These are phyloP conservation scores for Gopherus flavomarginatus DNA, from an alignment of 2,113 vertebrate species.

Conservation along the genomic window DNA sequence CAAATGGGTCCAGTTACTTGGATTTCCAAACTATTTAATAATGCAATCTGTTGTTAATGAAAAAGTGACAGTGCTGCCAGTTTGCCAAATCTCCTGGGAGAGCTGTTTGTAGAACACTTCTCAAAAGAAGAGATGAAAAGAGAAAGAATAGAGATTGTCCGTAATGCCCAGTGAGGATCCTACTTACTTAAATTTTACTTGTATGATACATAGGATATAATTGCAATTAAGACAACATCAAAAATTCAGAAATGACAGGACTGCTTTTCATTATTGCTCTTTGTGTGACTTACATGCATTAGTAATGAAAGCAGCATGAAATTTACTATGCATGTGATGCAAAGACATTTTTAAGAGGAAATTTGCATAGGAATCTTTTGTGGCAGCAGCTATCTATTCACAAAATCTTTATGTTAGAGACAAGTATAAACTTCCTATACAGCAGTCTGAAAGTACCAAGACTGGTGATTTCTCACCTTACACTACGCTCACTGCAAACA, in stretches of 20 bases:
- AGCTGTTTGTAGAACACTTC: not conserved
- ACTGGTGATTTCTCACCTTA: conserved; percentile 25
- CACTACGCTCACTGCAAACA: conserved; percentile 38
- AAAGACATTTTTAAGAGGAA: conserved; percentile 38
- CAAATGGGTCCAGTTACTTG: not conserved
- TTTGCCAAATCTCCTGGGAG: conserved; percentile 12
- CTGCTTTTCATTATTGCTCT: conserved; percentile 66
- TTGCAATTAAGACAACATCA: conserved; percentile 19
- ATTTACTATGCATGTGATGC: conserved; percentile 3
- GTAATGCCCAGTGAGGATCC: conserved; percentile 34
- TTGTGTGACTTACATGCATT: conserved; percentile 35
- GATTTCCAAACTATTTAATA: conserved; percentile 34
- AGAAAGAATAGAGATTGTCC: not conserved
- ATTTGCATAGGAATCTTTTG: conserved; percentile 18
- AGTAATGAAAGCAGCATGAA: conserved; percentile 46
- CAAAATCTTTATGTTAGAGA: not conserved
- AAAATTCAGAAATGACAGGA: conserved; percentile 29
- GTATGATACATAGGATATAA: conserved; percentile 21
- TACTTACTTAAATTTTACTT: conserved; percentile 40
- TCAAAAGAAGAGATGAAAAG: not conserved
- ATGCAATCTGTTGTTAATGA: conserved; percentile 47
- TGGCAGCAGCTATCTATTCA: conserved; percentile 22
- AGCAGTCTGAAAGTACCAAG: not conserved
- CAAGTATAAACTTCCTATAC: not conserved
- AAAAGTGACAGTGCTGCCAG: conserved; percentile 27